phyloP scores from a whole-genome alignment of 2,797 vertebrate species.

The Crax fasciolata region DNA sequence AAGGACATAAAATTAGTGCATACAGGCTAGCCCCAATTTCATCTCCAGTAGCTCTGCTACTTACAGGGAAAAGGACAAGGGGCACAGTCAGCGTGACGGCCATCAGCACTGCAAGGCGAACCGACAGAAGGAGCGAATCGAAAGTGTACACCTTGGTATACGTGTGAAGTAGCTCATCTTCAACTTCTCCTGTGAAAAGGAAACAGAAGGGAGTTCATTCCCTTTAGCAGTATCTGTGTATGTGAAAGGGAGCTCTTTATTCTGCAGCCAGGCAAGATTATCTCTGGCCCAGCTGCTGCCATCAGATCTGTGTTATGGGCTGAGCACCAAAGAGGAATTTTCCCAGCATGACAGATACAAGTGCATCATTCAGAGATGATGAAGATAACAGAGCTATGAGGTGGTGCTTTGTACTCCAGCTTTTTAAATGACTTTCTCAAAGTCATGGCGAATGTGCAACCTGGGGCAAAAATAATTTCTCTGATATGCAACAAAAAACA shows the following conservation, averaged over 20 bases:
- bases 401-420: neutral
- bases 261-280: neutral
- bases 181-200: slow-evolving; percentile 88
- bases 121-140: slow-evolving; percentile 90
- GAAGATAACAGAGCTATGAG: neutral
- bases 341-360: neutral
- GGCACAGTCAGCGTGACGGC: slow-evolving; percentile 96
- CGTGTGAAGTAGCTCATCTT: slow-evolving; percentile 95
- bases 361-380: neutral
- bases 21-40: neutral
- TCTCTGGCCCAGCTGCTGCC: neutral
- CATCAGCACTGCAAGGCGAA: slow-evolving; percentile 94
- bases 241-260: neutral
- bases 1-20: no score
- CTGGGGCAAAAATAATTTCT: slow-evolving; percentile 20
- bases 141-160: slow-evolving; percentile 95
- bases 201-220: neutral
- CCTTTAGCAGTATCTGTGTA: neutral
- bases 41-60: slow-evolving; percentile 70
- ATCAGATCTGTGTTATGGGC: neutral
- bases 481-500: neutral
- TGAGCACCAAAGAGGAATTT: slow-evolving; percentile 1
- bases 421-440: slow-evolving; percentile 4
- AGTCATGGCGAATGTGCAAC: neutral
- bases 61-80: slow-evolving; percentile 97